Evolutionary conservation across 2,797 vertebrate genomes (phyloP).

Genomic region (Diceros bicornis): DNA sequence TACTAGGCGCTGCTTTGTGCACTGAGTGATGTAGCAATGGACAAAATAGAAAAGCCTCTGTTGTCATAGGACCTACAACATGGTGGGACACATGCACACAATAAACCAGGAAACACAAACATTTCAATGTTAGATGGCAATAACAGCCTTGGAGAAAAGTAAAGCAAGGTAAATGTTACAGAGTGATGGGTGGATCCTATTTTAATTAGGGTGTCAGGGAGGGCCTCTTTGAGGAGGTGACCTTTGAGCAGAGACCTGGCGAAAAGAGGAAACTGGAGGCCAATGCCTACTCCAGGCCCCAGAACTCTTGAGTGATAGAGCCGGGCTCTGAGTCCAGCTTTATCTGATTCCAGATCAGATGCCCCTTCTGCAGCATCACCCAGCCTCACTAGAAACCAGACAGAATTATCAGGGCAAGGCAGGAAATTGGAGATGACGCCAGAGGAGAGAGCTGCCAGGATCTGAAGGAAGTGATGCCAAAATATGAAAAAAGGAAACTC

Average conservation of each 20-base stretch:
- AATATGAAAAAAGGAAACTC: background rate
- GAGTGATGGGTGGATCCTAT: background rate
- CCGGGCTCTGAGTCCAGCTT: background rate
- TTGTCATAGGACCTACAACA: rapidly evolving
- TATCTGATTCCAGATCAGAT: background rate
- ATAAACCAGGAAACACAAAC: background rate
- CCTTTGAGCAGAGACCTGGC: background rate
- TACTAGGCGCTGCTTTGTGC: background rate
- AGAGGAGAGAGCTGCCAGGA: background rate
- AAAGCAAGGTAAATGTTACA: background rate
- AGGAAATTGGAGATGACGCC: background rate
- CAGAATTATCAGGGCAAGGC: background rate
- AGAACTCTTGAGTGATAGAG: background rate
- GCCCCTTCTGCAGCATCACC: background rate
- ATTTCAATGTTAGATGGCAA: background rate
- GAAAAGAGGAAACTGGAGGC: background rate
- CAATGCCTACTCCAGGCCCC: background rate
- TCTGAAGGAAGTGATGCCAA: background rate
- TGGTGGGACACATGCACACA: background rate
- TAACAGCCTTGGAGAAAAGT: background rate
- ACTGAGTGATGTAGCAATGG: background rate
- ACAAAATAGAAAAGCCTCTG: background rate
- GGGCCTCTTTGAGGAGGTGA: background rate
- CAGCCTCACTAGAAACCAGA: background rate
- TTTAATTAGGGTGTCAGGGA: background rate